These are phyloP conservation scores for Dendrocincla fuliginosa DNA, from an alignment of 2,797 vertebrate species.

Conservation along the genomic window DNA sequence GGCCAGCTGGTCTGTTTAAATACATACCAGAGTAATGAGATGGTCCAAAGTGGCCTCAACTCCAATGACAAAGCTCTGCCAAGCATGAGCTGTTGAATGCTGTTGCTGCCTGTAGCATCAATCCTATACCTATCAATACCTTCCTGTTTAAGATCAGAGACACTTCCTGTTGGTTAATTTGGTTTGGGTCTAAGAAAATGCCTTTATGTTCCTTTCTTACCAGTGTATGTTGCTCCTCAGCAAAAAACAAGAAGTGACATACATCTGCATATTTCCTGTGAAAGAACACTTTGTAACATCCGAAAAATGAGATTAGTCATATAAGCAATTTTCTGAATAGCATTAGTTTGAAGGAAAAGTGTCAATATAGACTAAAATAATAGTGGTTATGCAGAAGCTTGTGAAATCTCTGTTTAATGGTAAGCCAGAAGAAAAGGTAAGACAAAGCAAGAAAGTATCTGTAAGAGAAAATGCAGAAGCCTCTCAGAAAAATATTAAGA, in stretches of 20 bases:
- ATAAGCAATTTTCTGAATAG: not conserved
- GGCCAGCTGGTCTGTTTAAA: constrained; percentile 52
- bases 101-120: not conserved
- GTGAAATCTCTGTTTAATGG: not conserved
- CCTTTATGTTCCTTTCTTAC: not conserved
- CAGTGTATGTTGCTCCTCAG: not conserved
- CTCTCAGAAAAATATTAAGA: not conserved
- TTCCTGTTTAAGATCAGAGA: not conserved
- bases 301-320: not conserved
- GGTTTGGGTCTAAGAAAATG: not conserved
- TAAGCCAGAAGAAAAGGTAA: not conserved
- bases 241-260: not conserved
- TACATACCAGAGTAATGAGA: not conserved
- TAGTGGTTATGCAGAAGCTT: not conserved
- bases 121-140: not conserved
- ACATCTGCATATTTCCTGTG: not conserved
- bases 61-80: not conserved
- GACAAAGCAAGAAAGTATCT: not conserved
- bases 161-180: not conserved
- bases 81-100: not conserved
- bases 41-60: not conserved
- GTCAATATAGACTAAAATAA: not conserved
- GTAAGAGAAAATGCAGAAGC: not conserved
- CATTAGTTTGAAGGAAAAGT: not conserved
- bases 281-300: not conserved